These are phyloP conservation scores for Plecotus auritus DNA, from an alignment of 2,113 vertebrate species.

Conservation along the genomic window DNA sequence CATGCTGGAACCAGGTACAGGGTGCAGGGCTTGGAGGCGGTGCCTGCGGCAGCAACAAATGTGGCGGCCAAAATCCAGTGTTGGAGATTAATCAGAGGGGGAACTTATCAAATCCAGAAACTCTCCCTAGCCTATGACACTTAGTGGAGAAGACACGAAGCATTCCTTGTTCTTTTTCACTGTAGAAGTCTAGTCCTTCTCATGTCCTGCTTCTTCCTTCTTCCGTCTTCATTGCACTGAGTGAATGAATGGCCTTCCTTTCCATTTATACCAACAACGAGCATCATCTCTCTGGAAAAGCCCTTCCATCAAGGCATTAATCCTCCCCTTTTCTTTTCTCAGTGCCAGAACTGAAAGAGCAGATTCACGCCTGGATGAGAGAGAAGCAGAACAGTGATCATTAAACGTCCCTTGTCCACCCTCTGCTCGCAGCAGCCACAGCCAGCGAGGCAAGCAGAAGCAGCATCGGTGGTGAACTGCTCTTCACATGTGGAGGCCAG, in stretches of 20 bases:
- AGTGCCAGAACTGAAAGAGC: constrained; percentile 98
- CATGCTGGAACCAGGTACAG: constrained; percentile 96
- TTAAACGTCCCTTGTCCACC: constrained; percentile 46
- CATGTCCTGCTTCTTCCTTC: background rate
- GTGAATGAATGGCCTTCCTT: background rate
- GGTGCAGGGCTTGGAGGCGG: fast-evolving
- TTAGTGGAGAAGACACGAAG: background rate
- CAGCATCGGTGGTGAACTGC: background rate
- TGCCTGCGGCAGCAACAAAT: fast-evolving
- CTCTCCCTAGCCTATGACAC: background rate
- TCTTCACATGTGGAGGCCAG: background rate
- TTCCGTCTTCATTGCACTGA: background rate
- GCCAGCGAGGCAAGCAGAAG: constrained; percentile 18
- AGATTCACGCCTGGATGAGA: constrained; percentile 97
- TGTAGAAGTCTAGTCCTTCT: background rate
- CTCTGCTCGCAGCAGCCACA: constrained; percentile 31
- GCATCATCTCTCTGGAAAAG: background rate
- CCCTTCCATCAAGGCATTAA: background rate
- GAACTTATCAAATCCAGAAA: background rate
- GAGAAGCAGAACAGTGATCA: constrained; percentile 92
- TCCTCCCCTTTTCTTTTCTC: background rate
- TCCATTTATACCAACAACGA: fast-evolving
- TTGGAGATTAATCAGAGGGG: background rate
- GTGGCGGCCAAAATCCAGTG: fast-evolving
- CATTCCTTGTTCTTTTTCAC: background rate